These are phyloP conservation scores for Leptatherina wallacei DNA, from an alignment of 2,797 vertebrate species.

Conservation along the genomic window DNA sequence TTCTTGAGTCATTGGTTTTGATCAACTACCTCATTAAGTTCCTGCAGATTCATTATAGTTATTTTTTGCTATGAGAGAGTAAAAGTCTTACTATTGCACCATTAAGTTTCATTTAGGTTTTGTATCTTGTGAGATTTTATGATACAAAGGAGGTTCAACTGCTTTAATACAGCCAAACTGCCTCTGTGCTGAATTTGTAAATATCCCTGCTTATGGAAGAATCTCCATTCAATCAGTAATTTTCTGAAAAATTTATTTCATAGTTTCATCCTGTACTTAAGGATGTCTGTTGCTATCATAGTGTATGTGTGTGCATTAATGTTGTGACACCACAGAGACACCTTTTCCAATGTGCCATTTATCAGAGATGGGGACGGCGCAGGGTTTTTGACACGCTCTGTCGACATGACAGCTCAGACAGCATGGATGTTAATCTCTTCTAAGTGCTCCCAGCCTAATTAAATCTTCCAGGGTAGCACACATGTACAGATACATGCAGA, in stretches of 20 bases:
- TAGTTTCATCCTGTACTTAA: constrained; percentile 11
- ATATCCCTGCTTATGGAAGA: constrained; percentile 14
- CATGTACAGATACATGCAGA: constrained; percentile 27
- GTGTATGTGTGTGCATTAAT: constrained; percentile 8
- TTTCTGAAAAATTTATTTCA: constrained; percentile 28
- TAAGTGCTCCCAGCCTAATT: constrained; percentile 81
- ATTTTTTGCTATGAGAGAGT: constrained; percentile 40
- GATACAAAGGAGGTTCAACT: constrained; percentile 20
- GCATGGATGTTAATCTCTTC: constrained; percentile 81
- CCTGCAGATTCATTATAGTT: constrained; percentile 40
- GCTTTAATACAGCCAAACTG: constrained; percentile 20
- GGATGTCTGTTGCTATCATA: constrained; percentile 22
- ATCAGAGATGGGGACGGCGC: constrained; percentile 53
- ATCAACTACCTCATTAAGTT: constrained; percentile 57
- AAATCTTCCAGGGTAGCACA: constrained; percentile 75
- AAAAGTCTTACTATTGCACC: constrained; percentile 46
- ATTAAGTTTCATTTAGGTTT: constrained; percentile 52
- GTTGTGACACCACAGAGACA: constrained; percentile 54
- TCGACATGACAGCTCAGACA: constrained; percentile 81
- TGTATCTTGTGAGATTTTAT: constrained; percentile 22
- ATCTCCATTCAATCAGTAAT: constrained; percentile 7
- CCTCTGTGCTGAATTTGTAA: constrained; percentile 10
- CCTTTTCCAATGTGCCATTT: constrained; percentile 71
- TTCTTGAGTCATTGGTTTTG: constrained; percentile 59
- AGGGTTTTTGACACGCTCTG: constrained; percentile 76